Percentiles rank a stretch among this genome's conserved stretches.
phyloP scores from a whole-genome alignment of 1,140 invertebrate genomes.

The Eurosta solidaginis region DNA sequence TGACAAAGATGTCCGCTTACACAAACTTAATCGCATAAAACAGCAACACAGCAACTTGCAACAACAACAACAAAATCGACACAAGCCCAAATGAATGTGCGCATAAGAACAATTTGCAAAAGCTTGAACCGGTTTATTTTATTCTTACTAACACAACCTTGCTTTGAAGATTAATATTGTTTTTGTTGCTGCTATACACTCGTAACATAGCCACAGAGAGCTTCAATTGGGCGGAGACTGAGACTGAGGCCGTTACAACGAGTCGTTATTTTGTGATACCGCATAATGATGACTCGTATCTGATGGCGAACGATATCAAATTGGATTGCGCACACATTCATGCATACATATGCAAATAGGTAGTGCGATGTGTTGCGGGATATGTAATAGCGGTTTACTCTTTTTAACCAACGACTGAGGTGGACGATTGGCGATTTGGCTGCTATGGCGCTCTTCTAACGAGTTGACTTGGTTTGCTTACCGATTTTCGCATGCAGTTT shows the following conservation, averaged over 20 bases:
- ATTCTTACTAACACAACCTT: not conserved
- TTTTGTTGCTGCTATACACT: not conserved
- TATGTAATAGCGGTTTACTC: not conserved
- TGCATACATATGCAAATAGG: too few relatives aligned
- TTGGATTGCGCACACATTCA: not conserved
- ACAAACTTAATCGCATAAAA: not conserved
- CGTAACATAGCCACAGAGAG: not conserved
- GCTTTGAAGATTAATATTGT: not conserved
- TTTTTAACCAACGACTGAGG: not conserved
- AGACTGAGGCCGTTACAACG: not conserved
- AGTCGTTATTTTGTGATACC: conserved; percentile 2
- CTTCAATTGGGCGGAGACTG: conserved; percentile 21
- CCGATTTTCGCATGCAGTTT: conserved; percentile 16
- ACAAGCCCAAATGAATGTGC: not conserved
- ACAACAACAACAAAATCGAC: not conserved
- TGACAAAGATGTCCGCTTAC: conserved; percentile 9
- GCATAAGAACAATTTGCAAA: not conserved
- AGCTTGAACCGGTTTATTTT: conserved; percentile 12
- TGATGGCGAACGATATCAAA: conserved; percentile 26
- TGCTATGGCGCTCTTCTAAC: not conserved
- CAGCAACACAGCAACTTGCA: not conserved
- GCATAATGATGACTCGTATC: conserved; percentile 9
- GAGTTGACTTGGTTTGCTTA: not conserved
- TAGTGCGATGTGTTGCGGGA: too few relatives aligned
- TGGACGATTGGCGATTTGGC: too few relatives aligned